phyloP scores from a whole-genome alignment of 2,113 vertebrate species.

The Oryzias celebensis region DNA sequence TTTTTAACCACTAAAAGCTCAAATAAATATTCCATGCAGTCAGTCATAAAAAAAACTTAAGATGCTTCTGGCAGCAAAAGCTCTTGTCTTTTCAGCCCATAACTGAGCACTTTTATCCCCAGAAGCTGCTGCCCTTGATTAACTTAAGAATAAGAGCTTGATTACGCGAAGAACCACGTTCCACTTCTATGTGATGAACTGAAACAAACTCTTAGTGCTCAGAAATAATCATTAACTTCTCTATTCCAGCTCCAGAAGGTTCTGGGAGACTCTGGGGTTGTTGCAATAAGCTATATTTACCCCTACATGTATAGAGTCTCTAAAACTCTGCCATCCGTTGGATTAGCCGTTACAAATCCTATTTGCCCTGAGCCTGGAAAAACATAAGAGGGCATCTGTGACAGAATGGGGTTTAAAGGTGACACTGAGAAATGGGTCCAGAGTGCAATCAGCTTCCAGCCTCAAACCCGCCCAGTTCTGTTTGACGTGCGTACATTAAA shows the following conservation, averaged over 20 bases:
- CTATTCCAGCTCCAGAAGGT: neutral
- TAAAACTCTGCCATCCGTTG: slow-evolving; percentile 9
- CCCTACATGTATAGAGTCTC: slow-evolving; percentile 11
- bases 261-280: neutral
- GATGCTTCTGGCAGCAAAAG: neutral
- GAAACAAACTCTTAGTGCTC: too few species aligned
- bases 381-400: slow-evolving; percentile 4
- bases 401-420: slow-evolving; percentile 15
- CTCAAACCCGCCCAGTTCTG: neutral
- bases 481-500: neutral
- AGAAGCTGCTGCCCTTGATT: slow-evolving; percentile 24
- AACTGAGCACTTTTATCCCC: slow-evolving; percentile 6
- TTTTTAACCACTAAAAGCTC: neutral
- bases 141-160: neutral
- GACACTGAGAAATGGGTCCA: slow-evolving; percentile 1
- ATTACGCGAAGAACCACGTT: too few species aligned
- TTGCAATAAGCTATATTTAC: slow-evolving; percentile 3
- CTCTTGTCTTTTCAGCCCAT: neutral
- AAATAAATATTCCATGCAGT: neutral
- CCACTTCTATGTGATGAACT: too few species aligned
- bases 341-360: slow-evolving; percentile 36
- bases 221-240: too few species aligned
- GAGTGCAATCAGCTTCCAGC: neutral
- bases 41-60: neutral
- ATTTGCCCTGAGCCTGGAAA: slow-evolving; percentile 17